Percentiles rank a stretch among this genome's conserved stretches.
Evolutionary conservation across 1,140 invertebrate species (phyloP).

Genomic region (Sycophaga agraensis): DNA sequence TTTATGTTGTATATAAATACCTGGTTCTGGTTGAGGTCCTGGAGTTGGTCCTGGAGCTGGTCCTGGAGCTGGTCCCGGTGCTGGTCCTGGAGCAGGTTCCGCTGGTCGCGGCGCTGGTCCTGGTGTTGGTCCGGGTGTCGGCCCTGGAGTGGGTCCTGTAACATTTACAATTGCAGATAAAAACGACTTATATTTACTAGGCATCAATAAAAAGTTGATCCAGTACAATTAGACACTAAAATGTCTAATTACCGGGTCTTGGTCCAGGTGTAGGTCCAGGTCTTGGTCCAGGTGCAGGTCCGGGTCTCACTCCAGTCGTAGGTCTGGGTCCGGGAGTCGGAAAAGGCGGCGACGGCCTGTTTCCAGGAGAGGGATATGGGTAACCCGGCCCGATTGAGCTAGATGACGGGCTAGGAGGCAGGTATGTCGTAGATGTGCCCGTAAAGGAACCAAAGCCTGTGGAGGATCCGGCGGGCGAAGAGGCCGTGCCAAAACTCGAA

Average conservation of each 20-base stretch:
- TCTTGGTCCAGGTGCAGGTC: not conserved
- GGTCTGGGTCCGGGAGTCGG: conserved; percentile 37
- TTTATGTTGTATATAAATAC: not conserved
- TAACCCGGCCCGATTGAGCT: conserved; percentile 27
- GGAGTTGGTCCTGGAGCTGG: conserved; percentile 15
- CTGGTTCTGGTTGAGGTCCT: conserved; percentile 2
- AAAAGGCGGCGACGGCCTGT: conserved; percentile 39
- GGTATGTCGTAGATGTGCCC: conserved; percentile 44
- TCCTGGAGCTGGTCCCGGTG: conserved; percentile 19
- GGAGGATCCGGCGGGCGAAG: conserved; percentile 31
- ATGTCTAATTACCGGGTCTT: conserved; percentile 5
- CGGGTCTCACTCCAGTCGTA: conserved; percentile 14
- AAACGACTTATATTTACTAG: too few species aligned
- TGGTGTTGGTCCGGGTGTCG: conserved; percentile 13
- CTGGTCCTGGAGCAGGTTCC: conserved; percentile 15
- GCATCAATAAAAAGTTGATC: too few species aligned
- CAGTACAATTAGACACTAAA: too few species aligned
- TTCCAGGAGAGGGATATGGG: conserved; percentile 37
- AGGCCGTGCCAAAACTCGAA: conserved; percentile 31
- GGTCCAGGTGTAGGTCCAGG: conserved; percentile 17
- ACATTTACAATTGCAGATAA: too few species aligned
- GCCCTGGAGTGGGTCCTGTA: conserved; percentile 12
- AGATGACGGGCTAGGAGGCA: conserved; percentile 30
- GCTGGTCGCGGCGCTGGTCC: conserved; percentile 16
- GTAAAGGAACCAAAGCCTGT: conserved; percentile 33